These are phyloP conservation scores for Agrypnia vestita DNA, from an alignment of 1,140 invertebrate species.

Conservation along the genomic window DNA sequence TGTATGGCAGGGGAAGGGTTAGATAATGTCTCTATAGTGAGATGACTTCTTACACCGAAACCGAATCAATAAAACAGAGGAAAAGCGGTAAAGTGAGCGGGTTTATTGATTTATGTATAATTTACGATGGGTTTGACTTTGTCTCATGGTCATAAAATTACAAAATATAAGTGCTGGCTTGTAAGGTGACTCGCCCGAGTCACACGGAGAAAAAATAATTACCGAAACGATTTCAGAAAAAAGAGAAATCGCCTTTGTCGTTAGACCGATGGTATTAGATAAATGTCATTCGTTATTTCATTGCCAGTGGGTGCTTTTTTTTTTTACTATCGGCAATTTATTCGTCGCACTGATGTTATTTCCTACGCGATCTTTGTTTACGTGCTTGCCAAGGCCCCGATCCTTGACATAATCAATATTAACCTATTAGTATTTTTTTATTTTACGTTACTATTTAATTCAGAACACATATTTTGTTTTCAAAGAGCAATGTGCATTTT, in stretches of 20 bases:
- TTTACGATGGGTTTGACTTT: conserved; percentile 22
- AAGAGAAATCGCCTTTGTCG: conserved; percentile 20
- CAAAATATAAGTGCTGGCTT: not conserved
- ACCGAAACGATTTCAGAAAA: not conserved
- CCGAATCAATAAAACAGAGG: conserved; percentile 15
- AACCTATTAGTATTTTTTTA: too few relatives aligned
- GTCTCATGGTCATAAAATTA: conserved; percentile 13
- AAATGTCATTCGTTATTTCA: conserved; percentile 31
- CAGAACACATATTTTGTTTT: too few relatives aligned
- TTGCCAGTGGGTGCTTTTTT: not conserved
- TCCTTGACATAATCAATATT: too few relatives aligned
- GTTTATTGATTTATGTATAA: conserved; percentile 31
- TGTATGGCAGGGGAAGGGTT: too few relatives aligned
- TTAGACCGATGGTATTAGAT: conserved; percentile 7
- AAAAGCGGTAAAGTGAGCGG: conserved; percentile 27
- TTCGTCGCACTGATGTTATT: not conserved
- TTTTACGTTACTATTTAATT: too few relatives aligned
- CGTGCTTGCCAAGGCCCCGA: too few relatives aligned
- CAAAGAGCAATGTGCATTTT: too few relatives aligned
- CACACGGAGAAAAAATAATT: not conserved
- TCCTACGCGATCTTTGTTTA: not conserved
- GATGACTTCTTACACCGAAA: conserved; percentile 15
- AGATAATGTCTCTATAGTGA: conserved; percentile 36
- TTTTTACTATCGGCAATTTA: not conserved
- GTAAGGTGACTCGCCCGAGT: not conserved